Percentiles rank a stretch among this genome's conserved stretches.
phyloP scores from a whole-genome alignment of 2,888 invertebrate genomes.

The Dolomedes plantarius region DNA sequence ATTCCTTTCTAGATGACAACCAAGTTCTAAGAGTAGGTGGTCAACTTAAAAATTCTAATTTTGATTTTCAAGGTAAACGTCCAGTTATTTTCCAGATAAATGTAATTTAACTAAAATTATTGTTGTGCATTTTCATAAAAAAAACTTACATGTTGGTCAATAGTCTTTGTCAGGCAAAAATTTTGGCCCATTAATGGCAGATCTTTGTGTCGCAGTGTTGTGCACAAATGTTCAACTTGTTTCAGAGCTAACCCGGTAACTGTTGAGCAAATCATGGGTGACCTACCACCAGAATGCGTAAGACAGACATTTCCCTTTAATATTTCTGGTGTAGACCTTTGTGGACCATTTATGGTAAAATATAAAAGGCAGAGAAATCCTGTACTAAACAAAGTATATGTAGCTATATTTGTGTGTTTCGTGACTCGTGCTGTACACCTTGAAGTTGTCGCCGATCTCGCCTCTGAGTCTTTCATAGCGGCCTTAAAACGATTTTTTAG shows the following conservation, averaged over 20 bases:
- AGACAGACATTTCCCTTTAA: neutral
- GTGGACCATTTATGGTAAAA: slow-evolving; percentile 13
- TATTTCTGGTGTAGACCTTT: neutral
- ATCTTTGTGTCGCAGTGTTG: slow-evolving; percentile 8
- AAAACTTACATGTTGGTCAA: no score
- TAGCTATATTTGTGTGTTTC: no score
- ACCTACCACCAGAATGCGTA: neutral
- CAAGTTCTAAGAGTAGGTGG: neutral
- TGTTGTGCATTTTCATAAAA: slow-evolving; percentile 1
- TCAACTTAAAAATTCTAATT: no score
- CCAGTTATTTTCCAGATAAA: neutral
- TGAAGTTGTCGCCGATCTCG: neutral
- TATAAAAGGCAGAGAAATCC: no score
- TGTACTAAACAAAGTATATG: slow-evolving; percentile 5
- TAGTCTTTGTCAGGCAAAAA: no score
- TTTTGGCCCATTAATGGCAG: slow-evolving; percentile 27
- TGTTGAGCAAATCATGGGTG: neutral
- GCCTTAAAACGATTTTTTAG: neutral
- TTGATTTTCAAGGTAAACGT: no score
- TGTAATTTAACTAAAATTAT: neutral
- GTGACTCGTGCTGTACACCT: no score
- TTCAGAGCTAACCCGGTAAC: neutral
- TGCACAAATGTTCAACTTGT: slow-evolving; percentile 10
- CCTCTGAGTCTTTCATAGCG: neutral
- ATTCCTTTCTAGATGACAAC: neutral